Conservation (phyloP, 2,797 vertebrate genomes). For the Crypturellus tataupa region DNA sequence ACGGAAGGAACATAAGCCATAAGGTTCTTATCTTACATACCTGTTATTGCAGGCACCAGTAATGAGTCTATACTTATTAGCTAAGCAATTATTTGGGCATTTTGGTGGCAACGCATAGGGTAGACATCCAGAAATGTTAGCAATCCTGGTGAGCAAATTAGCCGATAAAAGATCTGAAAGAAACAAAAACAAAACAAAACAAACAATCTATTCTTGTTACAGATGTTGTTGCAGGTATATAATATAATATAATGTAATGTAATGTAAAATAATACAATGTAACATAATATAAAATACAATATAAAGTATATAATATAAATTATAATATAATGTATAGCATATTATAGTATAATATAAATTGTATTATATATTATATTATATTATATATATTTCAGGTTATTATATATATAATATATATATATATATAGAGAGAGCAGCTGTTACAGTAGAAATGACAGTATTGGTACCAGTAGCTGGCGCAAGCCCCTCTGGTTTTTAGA, state of each 20-base stretch:
- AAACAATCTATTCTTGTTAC: not conserved
- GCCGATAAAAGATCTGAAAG: constrained; percentile 81
- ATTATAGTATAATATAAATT: too few relatives aligned
- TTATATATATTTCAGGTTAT: too few relatives aligned
- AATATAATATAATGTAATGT: too few relatives aligned
- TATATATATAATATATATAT: too few relatives aligned
- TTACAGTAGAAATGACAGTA: not conserved
- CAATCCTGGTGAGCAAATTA: constrained; percentile 81
- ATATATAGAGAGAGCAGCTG: not conserved
- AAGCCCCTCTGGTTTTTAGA: not conserved
- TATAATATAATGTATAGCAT: too few relatives aligned
- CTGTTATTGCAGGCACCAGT: constrained; percentile 94
- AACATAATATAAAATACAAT: too few relatives aligned
- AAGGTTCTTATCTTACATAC: constrained; percentile 70
- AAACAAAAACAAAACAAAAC: constrained; percentile 19
- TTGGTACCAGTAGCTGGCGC: not conserved
- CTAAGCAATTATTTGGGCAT: constrained; percentile 81
- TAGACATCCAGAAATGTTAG: constrained; percentile 87
- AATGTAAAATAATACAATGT: too few relatives aligned
- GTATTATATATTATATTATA: too few relatives aligned
- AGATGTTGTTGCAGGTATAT: not conserved
- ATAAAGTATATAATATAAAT: not conserved
- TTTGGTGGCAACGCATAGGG: constrained; percentile 72
- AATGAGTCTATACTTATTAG: constrained; percentile 87
- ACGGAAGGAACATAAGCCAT: not conserved